Evolutionary conservation across 2,113 vertebrate genomes (phyloP).

Genomic region (Ciconia boyciana): DNA sequence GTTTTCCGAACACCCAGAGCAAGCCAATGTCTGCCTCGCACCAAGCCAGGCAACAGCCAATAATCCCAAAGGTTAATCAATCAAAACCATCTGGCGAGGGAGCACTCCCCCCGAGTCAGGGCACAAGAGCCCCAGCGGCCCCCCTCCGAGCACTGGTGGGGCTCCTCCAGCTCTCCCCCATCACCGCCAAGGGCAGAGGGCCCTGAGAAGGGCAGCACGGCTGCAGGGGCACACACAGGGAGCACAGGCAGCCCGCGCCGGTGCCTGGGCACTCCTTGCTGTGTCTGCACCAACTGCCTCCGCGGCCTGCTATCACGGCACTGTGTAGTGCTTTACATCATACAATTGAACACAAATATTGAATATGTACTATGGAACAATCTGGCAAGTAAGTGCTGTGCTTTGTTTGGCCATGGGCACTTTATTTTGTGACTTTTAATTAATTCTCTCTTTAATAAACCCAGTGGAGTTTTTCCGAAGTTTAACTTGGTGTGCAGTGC

Average conservation of each 20-base stretch:
- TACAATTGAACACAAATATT: not conserved
- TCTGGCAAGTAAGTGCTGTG: not conserved
- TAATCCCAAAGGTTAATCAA: not conserved
- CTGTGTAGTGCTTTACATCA: not conserved
- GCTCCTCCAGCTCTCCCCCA: not conserved
- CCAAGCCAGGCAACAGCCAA: fast-evolving
- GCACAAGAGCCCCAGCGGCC: not conserved
- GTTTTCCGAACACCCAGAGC: not conserved
- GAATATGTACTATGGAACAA: not conserved
- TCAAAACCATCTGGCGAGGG: not conserved
- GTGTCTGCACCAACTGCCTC: not conserved
- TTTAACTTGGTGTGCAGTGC: not conserved
- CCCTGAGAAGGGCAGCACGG: not conserved
- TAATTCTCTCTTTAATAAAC: not conserved
- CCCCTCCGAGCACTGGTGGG: not conserved
- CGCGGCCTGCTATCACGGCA: fast-evolving
- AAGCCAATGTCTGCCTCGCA: fast-evolving
- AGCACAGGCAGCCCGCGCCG: not conserved
- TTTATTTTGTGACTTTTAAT: not conserved
- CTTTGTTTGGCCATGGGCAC: not conserved
- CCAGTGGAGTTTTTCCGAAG: not conserved
- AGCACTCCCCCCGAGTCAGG: fast-evolving
- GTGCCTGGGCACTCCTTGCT: not conserved
- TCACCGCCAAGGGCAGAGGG: not conserved
- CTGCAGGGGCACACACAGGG: not conserved